Evolutionary conservation across 2,888 invertebrate genomes (phyloP).

Genomic region (Nasonovia ribisnigri): DNA sequence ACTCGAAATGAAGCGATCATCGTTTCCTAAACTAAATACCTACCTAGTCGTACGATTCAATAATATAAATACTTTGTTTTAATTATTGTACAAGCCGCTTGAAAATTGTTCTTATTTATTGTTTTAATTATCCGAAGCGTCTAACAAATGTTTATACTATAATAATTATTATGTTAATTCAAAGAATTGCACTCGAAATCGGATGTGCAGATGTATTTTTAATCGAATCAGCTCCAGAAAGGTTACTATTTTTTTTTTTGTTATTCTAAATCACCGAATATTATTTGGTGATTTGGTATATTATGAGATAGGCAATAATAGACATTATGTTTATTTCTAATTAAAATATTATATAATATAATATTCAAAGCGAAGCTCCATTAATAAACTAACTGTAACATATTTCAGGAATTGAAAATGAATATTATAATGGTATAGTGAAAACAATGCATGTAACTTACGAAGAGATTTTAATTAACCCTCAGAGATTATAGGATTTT

Average conservation of each 20-base stretch:
- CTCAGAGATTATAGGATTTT: slow-evolving; percentile 8
- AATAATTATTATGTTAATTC: not conserved
- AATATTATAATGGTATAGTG: not conserved
- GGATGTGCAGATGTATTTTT: not conserved
- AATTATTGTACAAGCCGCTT: not conserved
- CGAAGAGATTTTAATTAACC: slow-evolving; percentile 40
- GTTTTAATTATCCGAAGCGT: not conserved
- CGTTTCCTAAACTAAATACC: not conserved
- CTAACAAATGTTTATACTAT: not conserved
- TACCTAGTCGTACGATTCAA: not conserved
- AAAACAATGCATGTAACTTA: slow-evolving; percentile 17
- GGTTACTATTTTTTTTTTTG: not conserved
- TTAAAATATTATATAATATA: not conserved
- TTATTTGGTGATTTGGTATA: not conserved
- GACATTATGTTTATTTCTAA: slow-evolving; percentile 10
- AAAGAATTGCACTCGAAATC: not conserved
- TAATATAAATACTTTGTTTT: not conserved
- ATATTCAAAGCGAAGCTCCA: too few relatives aligned
- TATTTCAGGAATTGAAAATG: not conserved
- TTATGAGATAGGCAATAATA: not conserved
- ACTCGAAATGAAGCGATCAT: not conserved
- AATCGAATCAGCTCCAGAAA: not conserved
- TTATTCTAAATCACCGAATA: not conserved
- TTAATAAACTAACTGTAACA: not conserved
- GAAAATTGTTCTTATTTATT: not conserved